Conservation (phyloP, 2,113 vertebrate species). For the Gallinago undulata region DNA sequence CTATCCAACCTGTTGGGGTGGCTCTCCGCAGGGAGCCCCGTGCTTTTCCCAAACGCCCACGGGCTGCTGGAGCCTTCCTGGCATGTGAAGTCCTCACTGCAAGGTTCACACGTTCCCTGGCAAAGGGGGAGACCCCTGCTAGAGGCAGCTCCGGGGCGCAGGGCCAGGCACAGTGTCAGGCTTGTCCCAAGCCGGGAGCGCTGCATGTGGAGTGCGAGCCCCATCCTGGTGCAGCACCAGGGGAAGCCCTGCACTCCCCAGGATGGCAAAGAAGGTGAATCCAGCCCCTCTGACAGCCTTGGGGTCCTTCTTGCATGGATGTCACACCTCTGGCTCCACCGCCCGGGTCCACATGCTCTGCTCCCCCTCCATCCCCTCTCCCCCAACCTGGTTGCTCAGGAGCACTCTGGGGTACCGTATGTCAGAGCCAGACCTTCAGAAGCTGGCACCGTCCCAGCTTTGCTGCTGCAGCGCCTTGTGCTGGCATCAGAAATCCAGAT, state of each 20-base stretch:
- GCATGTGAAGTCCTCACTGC: background rate
- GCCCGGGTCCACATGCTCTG: fast-evolving
- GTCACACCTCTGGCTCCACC: background rate
- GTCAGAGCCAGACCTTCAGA: background rate
- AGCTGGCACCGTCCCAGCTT: background rate
- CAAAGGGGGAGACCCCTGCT: background rate
- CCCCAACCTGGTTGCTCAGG: background rate
- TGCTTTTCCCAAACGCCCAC: background rate
- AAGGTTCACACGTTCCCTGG: background rate
- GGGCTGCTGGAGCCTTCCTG: background rate
- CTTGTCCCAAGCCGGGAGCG: fast-evolving
- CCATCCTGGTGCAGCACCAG: fast-evolving
- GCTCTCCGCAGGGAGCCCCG: background rate
- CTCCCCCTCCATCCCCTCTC: background rate
- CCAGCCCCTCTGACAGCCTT: background rate
- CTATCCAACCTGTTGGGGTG: background rate
- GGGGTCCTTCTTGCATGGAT: background rate
- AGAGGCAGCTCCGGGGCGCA: background rate
- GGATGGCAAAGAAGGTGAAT: fast-evolving
- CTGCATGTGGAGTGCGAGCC: background rate
- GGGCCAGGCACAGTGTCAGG: background rate
- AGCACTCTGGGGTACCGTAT: fast-evolving
- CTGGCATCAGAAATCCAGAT: background rate
- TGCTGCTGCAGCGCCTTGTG: background rate
- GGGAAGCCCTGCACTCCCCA: background rate